A percentile compares a stretch with the other conserved stretches of the same genome.
Evolutionary conservation across 2,113 vertebrate species (phyloP).

Genomic region (Dasyprocta punctata): DNA sequence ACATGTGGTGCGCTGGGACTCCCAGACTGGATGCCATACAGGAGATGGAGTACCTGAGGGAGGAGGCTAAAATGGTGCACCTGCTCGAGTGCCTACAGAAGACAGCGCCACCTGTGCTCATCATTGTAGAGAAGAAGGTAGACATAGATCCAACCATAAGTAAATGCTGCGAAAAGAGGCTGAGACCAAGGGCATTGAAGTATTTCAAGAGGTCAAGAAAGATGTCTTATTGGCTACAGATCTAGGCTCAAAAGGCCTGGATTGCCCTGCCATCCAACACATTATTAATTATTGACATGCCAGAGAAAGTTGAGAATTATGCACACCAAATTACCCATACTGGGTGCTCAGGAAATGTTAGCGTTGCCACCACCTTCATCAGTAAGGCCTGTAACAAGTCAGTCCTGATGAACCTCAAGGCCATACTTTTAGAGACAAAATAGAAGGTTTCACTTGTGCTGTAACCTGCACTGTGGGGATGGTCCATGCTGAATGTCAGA

Average conservation of each 20-base stretch:
- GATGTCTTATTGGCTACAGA: slow-evolving; percentile 85
- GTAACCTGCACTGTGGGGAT: slow-evolving; percentile 94
- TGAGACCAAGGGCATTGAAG: slow-evolving; percentile 95
- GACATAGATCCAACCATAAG: neutral
- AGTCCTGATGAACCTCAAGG: slow-evolving; percentile 97
- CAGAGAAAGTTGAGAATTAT: slow-evolving; percentile 98
- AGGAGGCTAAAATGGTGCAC: slow-evolving; percentile 85
- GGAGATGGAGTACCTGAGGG: neutral
- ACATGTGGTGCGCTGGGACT: neutral
- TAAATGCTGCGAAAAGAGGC: neutral
- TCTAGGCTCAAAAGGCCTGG: neutral
- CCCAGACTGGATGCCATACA: neutral
- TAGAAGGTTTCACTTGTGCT: slow-evolving; percentile 97
- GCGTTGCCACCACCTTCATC: slow-evolving; percentile 89
- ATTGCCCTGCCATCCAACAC: slow-evolving; percentile 85
- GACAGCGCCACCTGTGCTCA: slow-evolving; percentile 94
- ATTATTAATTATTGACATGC: slow-evolving; percentile 98
- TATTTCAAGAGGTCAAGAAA: slow-evolving; percentile 97
- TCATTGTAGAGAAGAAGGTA: slow-evolving; percentile 98
- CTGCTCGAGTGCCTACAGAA: slow-evolving; percentile 97
- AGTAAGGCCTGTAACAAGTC: slow-evolving; percentile 93
- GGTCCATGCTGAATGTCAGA: slow-evolving; percentile 95
- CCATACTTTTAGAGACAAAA: slow-evolving; percentile 96
- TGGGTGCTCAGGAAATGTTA: slow-evolving; percentile 95
- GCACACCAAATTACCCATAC: slow-evolving; percentile 97